phyloP scores from a whole-genome alignment of 2,113 vertebrate genomes.

The Sebastes schlegelii region DNA sequence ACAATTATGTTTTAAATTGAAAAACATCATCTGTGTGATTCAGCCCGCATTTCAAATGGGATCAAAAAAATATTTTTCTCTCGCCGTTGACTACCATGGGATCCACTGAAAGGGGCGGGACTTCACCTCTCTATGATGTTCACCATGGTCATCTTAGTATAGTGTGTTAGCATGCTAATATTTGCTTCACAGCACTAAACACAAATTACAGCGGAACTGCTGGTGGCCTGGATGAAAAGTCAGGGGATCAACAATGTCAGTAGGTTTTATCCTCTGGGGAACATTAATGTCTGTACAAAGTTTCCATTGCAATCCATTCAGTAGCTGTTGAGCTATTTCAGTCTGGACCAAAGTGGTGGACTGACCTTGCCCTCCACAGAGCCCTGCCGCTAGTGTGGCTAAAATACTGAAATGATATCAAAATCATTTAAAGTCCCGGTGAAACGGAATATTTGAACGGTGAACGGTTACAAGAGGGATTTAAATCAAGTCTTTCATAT shows the following conservation, averaged over 20 bases:
- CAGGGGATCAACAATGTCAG: background rate
- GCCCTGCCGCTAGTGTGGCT: background rate
- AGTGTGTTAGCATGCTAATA: background rate
- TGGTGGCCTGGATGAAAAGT: background rate
- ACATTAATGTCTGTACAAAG: background rate
- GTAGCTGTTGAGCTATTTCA: background rate
- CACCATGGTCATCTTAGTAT: background rate
- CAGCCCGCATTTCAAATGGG: too few relatives aligned
- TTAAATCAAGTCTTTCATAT: too few relatives aligned
- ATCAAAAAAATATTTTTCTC: too few relatives aligned
- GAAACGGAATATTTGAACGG: too few relatives aligned
- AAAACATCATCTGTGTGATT: too few relatives aligned
- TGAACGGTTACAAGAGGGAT: too few relatives aligned
- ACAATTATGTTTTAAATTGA: too few relatives aligned
- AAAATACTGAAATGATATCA: background rate
- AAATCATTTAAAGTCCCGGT: background rate
- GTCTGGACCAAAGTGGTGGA: background rate
- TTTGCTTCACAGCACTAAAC: too few relatives aligned
- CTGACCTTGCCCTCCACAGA: background rate
- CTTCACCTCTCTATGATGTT: too few relatives aligned
- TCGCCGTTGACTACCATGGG: too few relatives aligned
- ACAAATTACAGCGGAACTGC: background rate
- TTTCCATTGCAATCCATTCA: background rate
- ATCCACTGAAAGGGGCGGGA: too few relatives aligned
- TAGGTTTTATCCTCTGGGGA: background rate